Percentiles rank a stretch among this genome's conserved stretches.
phyloP scores from a whole-genome alignment of 2,888 invertebrate species.

The Rugalucina vietnamica region DNA sequence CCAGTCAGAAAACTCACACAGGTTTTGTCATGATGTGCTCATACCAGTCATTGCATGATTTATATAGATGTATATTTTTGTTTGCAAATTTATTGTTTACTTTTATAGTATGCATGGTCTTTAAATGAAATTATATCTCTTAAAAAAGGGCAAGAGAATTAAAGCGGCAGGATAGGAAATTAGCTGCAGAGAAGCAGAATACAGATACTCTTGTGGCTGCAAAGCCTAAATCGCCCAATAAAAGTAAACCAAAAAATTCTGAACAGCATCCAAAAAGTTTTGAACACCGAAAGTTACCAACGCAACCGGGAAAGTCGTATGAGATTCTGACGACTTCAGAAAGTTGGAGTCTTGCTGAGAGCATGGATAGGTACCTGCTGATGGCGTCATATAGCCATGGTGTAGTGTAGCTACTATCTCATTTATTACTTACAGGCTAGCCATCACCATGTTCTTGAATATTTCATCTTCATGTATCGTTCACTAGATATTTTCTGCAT shows the following conservation, averaged over 20 bases:
- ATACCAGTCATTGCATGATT: too few relatives aligned
- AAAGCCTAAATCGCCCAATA: not conserved
- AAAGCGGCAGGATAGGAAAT: not conserved
- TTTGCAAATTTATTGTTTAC: too few relatives aligned
- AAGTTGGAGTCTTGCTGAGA: constrained; percentile 60
- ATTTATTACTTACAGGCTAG: too few relatives aligned
- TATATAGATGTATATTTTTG: too few relatives aligned
- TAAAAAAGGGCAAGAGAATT: not conserved
- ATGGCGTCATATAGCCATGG: constrained; percentile 5
- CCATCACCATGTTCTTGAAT: too few relatives aligned
- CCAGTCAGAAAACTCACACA: too few relatives aligned
- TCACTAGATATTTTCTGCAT: too few relatives aligned
- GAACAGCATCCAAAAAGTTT: not conserved
- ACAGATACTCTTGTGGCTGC: not conserved
- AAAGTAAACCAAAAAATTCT: not conserved
- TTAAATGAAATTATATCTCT: too few relatives aligned
- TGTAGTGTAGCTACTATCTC: not conserved
- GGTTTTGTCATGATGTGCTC: too few relatives aligned
- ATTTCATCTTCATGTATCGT: too few relatives aligned
- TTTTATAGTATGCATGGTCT: too few relatives aligned
- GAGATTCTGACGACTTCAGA: constrained; percentile 60
- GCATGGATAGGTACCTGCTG: constrained; percentile 61
- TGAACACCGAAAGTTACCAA: not conserved
- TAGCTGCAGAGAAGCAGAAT: not conserved
- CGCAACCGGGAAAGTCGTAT: constrained; percentile 50